Evolutionary conservation across 1,140 invertebrate genomes (phyloP), one percentile per base, ranked within the genome.

Genomic region (Cardiocondyla obscurior): DNA sequence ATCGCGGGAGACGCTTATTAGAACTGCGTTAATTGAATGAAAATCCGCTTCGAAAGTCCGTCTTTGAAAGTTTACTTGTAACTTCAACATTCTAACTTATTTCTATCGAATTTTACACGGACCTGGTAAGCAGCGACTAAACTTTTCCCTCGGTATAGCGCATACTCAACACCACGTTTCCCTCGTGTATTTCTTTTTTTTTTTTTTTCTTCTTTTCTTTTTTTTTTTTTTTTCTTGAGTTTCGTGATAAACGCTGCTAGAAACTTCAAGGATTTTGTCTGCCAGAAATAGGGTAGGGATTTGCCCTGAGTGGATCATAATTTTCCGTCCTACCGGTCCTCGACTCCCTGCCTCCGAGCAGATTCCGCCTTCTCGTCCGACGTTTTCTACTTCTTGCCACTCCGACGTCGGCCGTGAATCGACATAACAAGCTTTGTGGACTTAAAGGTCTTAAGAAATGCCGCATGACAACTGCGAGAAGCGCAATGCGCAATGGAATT

Each of bases 361-460:
- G 58, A 81, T 53, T 69, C 64, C n/a, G 36, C 55, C 25, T 44
- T 49, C 42, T 12, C 60, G 7, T 46, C 36, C 64, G 72, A 83
- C 62, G 67, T 83, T 46, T 57, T 62, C 51, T 30, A 53, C 58
- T 72, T 69, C 60, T 46, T 73, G 36, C 39, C 42, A 39, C 57
- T 25, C 19, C 30, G 46, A 39, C 10, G 16, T 62, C 30, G 57
- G 28, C 42, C 53, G 28, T 81, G 73, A 55, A 81, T 81, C 70
- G 33, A 81, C 62, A 49, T 88, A 88, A 85, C 86, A 76, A 83
- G 81, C 76, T 88, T 82, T 76, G 70, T 62, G 55, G 84, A 74
- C 57, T 81, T 81, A 58, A 46, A 46, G 51, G 53, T 55, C 57
- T 70, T 81, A 72, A 70, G 77, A 58, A 81, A 73, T 42, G 67